Evolutionary conservation across 1,140 invertebrate species (phyloP).

Genomic region (Magallana gigas): DNA sequence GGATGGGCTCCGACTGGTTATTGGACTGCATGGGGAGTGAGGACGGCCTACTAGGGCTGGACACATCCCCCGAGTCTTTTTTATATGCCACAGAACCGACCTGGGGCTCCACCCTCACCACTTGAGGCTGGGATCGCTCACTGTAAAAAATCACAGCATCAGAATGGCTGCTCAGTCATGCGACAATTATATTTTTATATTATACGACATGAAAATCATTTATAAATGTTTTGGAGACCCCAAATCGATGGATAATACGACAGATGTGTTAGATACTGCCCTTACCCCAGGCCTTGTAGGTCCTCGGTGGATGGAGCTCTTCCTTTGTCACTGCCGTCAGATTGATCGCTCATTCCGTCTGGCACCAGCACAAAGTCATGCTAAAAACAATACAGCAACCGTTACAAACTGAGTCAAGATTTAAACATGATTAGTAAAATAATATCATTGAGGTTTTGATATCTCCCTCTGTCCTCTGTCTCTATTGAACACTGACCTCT

Average conservation of each 20-base stretch:
- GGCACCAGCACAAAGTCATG: constrained; percentile 80
- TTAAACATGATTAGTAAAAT: neutral
- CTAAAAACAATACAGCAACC: constrained; percentile 35
- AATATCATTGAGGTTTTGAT: neutral
- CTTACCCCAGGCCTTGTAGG: neutral
- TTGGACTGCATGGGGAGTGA: constrained; percentile 65
- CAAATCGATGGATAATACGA: too few relatives aligned
- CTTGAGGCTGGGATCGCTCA: constrained; percentile 43
- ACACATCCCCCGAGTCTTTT: constrained; percentile 53
- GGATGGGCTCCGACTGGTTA: constrained; percentile 83
- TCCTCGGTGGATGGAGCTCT: constrained; percentile 2
- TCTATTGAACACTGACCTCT: constrained; percentile 63
- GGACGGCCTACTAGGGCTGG: constrained; percentile 69
- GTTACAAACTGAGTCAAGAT: neutral
- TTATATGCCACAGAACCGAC: constrained; percentile 59
- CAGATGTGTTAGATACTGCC: too few relatives aligned
- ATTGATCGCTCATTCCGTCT: constrained; percentile 54
- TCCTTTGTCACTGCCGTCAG: constrained; percentile 32
- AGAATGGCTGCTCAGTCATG: too few relatives aligned
- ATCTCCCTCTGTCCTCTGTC: neutral
- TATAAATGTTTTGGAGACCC: too few relatives aligned
- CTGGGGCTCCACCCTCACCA: constrained; percentile 57
- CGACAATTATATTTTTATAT: too few relatives aligned
- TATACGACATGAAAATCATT: too few relatives aligned
- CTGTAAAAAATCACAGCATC: constrained; percentile 34